These are phyloP conservation scores for Scaptomyza pallida DNA, from an alignment of 1,140 invertebrate genomes.

Conservation along the genomic window DNA sequence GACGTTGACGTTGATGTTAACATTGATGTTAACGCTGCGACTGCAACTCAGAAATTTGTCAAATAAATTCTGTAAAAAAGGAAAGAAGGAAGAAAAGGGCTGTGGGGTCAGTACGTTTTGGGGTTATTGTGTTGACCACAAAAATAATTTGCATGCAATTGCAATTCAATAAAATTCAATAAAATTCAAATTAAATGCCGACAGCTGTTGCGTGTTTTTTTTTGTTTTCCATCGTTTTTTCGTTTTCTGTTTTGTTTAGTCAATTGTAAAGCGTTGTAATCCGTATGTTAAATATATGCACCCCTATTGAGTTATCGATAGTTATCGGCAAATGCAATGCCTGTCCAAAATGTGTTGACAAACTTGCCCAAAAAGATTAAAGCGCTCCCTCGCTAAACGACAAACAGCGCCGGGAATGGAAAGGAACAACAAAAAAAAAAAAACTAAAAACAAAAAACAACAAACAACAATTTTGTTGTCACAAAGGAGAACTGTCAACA, in stretches of 20 bases:
- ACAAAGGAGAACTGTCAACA: slow-evolving; percentile 78
- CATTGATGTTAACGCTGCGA: not conserved
- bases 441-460: slow-evolving; percentile 46
- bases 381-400: slow-evolving; percentile 9
- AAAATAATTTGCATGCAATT: slow-evolving; percentile 74
- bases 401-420: slow-evolving; percentile 18
- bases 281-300: slow-evolving; percentile 45
- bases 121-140: not conserved
- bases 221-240: not conserved
- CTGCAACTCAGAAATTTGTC: slow-evolving; percentile 62
- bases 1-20: not conserved
- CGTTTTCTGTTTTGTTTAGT: not conserved
- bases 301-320: slow-evolving; percentile 59
- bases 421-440: slow-evolving; percentile 59
- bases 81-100: not conserved
- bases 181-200: slow-evolving; percentile 78
- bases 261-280: slow-evolving; percentile 55
- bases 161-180: slow-evolving; percentile 78
- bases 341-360: slow-evolving; percentile 73
- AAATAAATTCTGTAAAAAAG: slow-evolving; percentile 48
- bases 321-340: slow-evolving; percentile 50
- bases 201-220: slow-evolving; percentile 28
- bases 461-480: slow-evolving; percentile 76
- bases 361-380: slow-evolving; percentile 64
- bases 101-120: not conserved